Evolutionary conservation across 2,797 vertebrate genomes (phyloP), one percentile per base, ranked within the genome.

Genomic region (Meriones psammophilus): DNA sequence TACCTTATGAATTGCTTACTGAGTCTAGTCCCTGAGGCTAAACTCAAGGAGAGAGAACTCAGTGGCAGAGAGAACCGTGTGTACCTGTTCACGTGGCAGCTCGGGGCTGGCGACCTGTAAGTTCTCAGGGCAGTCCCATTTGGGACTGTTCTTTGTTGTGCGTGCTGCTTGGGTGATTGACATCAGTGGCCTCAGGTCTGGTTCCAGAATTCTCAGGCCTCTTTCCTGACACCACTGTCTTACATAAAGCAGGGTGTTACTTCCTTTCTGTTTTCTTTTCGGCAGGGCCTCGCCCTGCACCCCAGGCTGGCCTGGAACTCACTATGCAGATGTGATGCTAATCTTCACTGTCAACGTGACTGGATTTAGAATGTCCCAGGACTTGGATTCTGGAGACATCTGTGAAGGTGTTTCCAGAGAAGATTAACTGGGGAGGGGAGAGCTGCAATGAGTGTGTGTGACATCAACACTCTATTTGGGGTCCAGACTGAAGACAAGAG

Each of bases 11-110:
- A 87, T 26, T 54, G 50, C 33, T 71, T 56, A 3, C 22, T 71
- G 2, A 1, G 0, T 56, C n/a, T 73, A 24, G 3, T 30, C 10
- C 22, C 8, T 20, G 15, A 54, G 30, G 2, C 4, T 2, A 62
- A 2, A 39, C 9, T 77, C 50, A 50, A 50, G 10, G 50, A 10
- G 50, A 50, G 50, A 50, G 26, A 26, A 28, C 9, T 9, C 20
- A 69, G 28, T 71, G 46, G 64, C 33, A 26, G 66, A 69, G 66
- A 86, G 71, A 36, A 80, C 17, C 12, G 22, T 79, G 36, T 80
- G 54, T 36, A 36, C 20, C 10, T 81, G 10, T 14, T 56, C 22
- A 22, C 33, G 26, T 58, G 78, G 36, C 50, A 71, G 18, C 68
- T 71, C 84, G 39, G 22, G 12, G 66, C 50, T 56, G 7, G 22